Evolutionary conservation across 2,888 invertebrate species (phyloP).

Genomic region (Oithona nana): DNA sequence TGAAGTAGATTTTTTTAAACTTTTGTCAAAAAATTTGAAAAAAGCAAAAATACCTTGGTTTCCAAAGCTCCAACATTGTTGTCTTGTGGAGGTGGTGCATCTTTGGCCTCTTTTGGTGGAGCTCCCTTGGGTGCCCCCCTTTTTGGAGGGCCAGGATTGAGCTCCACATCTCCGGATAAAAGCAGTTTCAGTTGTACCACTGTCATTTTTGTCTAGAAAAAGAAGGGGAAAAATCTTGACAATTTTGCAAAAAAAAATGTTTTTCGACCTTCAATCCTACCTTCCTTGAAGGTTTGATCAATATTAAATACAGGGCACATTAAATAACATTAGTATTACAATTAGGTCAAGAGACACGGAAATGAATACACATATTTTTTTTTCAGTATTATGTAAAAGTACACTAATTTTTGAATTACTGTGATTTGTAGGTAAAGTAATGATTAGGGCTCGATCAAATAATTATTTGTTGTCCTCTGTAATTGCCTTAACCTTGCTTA

Average conservation of each 20-base stretch:
- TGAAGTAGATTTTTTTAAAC: too few relatives aligned
- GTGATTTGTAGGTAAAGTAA: too few relatives aligned
- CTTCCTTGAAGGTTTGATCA: background rate
- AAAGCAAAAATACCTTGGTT: background rate
- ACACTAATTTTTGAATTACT: too few relatives aligned
- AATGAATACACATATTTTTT: background rate
- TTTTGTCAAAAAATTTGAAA: too few relatives aligned
- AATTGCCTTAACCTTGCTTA: background rate
- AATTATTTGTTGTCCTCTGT: too few relatives aligned
- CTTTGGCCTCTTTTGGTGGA: background rate
- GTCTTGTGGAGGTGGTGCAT: background rate
- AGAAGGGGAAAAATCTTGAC: background rate
- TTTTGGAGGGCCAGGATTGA: constrained; percentile 15
- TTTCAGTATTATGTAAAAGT: too few relatives aligned
- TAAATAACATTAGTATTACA: too few relatives aligned
- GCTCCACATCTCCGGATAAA: constrained; percentile 7
- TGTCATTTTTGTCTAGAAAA: background rate
- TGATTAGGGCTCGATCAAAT: too few relatives aligned
- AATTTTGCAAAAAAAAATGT: background rate
- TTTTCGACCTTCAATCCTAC: background rate
- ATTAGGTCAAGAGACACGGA: background rate
- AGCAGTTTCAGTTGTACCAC: background rate
- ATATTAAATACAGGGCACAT: too few relatives aligned
- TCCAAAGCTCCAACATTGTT: background rate
- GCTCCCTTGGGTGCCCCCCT: background rate